Base-by-base conservation (phyloP, 2,888 invertebrate species). In the Leptopilina myrica region DNA sequence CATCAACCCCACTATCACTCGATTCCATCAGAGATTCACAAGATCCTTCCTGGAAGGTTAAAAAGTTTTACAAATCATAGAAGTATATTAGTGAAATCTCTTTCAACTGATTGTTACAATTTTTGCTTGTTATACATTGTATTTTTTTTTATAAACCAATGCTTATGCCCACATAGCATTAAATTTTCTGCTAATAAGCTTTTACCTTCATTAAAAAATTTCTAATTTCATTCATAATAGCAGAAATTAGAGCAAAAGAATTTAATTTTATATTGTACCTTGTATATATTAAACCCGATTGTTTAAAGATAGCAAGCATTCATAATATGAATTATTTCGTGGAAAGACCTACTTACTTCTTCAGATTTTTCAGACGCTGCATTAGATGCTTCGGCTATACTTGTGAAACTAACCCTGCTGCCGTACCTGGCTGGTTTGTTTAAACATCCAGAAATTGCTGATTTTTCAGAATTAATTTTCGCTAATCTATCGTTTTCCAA, bases 401-500 rank as follows among this genome's bases (percentile, higher is more conserved):
- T 96, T 73, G 95, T 95, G 84, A 96, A 95, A 81, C 96, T 96
- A 65, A 95, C 94, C 80, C 96, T 93, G 78, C 96, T 96, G 43
- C 95, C 95, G 9, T 94, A 93, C 92, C 90, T 93, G 92, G 91
- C 90, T 92, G 92, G 89, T 93, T 89, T 88, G 53, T 87, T 88
- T 73, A 90, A 86, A 77, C 79, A 92, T 56, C 88, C 91, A 76
- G 90, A 89, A 76, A 90, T 91, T 69, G 81, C 81, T 40, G 88
- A 85, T 79, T 89, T 91, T 11, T 89, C 90, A 20, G 89, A 83
- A 6, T 92, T 92, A 59, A 92, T 92, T 84, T 93, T 92, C 43
- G 93, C 91, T 79, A 94, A 88, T 80, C 94, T 92, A 92, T 98
- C 98, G 86, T 97, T 96, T 89, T 96, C 95, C 86, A 98, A 94